Evolutionary conservation across 1,140 invertebrate genomes (phyloP), one percentile per base, ranked within the genome.

Genomic region (Temnothorax curvispinosus): DNA sequence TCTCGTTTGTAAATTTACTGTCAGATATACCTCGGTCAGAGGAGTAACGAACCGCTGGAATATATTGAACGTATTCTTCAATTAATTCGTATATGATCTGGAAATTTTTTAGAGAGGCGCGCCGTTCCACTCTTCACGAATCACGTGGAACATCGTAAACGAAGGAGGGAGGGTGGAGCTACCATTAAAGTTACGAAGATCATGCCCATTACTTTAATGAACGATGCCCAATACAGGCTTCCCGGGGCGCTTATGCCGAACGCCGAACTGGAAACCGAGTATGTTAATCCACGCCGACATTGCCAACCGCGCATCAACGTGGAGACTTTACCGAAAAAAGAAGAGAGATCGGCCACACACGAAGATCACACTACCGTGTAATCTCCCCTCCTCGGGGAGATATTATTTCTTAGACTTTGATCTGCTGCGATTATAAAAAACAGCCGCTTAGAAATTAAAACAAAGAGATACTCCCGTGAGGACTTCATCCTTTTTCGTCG

Each of bases 301-400:
- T 60, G 72, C 71, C 21, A 85, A 71, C 52, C 64, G 27, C 27
- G 27, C 82, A 60, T 38, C 38, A 52, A 11, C 69, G 50, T 41
- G 21, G 38, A n/a, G 60, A 67, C 41, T 86, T 88, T 9, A 64
- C 76, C 47, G 56, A 76, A 88, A 54, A 71, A 88, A 86, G 62
- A 89, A 13, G 38, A 67, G 80, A 64, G 65, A 54, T 21, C 32
- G 88, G 60, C 89, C 89, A 90, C 89, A 90, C 89, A 90, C 76
- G 89, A 90, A 89, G 88, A 89, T 89, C 75, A 80, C 75, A 89
- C 82, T 71, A 85, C 87, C 62, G 56, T 65, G 74, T 67, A 74
- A 11, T 21, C n/a, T 60, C 44, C 27, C 47, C 56, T 74, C 64
- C 64, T 89, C 71, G 56, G 44, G 85, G 80, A 89, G 80, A 89